phyloP scores from a whole-genome alignment of 1,140 invertebrate genomes.

The Hormaphis cornu region DNA sequence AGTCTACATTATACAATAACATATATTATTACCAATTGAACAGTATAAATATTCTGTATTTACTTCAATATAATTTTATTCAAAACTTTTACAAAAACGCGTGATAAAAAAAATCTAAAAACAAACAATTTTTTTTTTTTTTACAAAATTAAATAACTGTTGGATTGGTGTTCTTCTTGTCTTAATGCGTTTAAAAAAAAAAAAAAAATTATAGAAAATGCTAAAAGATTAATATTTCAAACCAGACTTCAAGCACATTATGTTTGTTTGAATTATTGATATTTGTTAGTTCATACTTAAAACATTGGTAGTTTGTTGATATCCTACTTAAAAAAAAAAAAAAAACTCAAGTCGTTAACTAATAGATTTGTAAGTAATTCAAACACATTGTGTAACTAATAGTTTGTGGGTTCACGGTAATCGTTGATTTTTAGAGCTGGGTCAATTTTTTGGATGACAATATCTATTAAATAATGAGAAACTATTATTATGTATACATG shows the following conservation, averaged over 20 bases:
- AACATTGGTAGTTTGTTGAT: background rate
- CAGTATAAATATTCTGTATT: background rate
- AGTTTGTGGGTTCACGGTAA: background rate
- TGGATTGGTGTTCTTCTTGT: background rate
- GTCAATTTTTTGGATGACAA: background rate
- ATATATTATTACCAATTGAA: background rate
- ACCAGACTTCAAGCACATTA: too few species aligned
- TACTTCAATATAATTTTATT: background rate
- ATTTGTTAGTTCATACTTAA: too few species aligned
- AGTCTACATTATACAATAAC: slow-evolving; percentile 4
- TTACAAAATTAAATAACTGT: background rate
- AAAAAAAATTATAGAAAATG: too few species aligned
- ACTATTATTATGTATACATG: slow-evolving; percentile 1
- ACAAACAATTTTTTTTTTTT: too few species aligned
- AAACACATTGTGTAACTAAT: too few species aligned
- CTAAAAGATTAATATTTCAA: background rate
- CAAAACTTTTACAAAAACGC: background rate
- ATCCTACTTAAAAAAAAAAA: background rate
- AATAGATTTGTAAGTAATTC: too few species aligned
- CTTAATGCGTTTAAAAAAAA: background rate
- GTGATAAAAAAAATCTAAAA: background rate
- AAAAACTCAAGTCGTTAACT: too few species aligned
- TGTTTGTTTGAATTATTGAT: too few species aligned
- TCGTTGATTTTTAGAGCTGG: background rate
- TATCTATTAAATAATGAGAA: slow-evolving; percentile 3